Conservation (phyloP, 2,888 invertebrate genomes). For the Nematopogon swammerdamellus region DNA sequence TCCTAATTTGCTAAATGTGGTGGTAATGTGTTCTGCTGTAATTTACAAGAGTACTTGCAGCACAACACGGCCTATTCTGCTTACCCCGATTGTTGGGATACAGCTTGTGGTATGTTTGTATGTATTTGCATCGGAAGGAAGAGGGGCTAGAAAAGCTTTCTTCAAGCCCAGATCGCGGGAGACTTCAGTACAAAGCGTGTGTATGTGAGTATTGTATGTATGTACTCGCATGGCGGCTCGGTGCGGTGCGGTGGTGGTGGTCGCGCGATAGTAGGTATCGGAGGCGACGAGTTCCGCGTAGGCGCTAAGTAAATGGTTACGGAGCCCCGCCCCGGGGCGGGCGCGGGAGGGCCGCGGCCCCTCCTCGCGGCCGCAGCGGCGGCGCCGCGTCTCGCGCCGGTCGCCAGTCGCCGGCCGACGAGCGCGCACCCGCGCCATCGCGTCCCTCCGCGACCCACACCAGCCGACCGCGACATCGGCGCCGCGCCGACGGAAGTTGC, state of each 20-base stretch:
- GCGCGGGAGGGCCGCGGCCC: conserved; percentile 44
- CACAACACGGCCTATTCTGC: too few relatives aligned
- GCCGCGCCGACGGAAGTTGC: background rate
- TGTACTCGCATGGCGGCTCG: background rate
- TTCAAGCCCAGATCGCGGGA: background rate
- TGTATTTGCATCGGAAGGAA: too few relatives aligned
- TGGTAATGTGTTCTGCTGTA: too few relatives aligned
- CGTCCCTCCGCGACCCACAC: background rate
- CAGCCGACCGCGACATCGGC: too few relatives aligned
- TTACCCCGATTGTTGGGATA: too few relatives aligned
- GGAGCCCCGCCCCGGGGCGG: conserved; percentile 24
- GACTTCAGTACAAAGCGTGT: too few relatives aligned
- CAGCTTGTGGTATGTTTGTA: too few relatives aligned
- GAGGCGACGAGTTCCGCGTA: background rate
- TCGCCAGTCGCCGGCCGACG: background rate
- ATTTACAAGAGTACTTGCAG: too few relatives aligned
- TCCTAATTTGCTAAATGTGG: too few relatives aligned
- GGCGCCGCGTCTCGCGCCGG: background rate
- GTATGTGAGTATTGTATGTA: too few relatives aligned
- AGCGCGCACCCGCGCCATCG: background rate
- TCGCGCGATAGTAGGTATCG: background rate
- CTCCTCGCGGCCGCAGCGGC: conserved; percentile 2
- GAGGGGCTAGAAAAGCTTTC: too few relatives aligned
- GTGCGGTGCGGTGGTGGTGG: too few relatives aligned
- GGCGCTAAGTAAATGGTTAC: background rate